These are phyloP conservation scores for Centrocercus urophasianus DNA, from an alignment of 2,113 vertebrate genomes.

Conservation along the genomic window DNA sequence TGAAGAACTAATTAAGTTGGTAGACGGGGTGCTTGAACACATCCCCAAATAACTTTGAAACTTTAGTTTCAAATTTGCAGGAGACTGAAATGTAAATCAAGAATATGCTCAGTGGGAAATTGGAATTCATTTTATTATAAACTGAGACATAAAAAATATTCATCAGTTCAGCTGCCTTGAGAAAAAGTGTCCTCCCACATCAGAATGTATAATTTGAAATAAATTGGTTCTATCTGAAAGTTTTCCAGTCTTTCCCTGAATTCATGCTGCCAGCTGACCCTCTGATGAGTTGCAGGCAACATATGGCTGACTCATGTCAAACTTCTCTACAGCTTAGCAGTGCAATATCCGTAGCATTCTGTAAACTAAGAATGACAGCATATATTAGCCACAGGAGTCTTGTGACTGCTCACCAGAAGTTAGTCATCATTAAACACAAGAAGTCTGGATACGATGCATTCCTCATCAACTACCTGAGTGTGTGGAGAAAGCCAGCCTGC, in stretches of 20 bases:
- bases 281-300: neutral
- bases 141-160: neutral
- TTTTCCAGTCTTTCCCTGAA: neutral
- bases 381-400: neutral
- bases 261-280: neutral
- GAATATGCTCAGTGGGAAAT: neutral
- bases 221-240: neutral
- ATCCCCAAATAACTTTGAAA: neutral
- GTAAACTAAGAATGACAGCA: neutral
- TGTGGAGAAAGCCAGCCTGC: neutral
- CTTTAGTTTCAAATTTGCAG: neutral
- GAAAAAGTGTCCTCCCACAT: neutral
- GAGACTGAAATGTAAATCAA: neutral
- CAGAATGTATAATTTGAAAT: neutral
- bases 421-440: neutral
- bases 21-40: neutral
- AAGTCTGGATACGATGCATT: neutral
- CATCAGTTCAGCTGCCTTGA: neutral
- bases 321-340: neutral
- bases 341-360: neutral
- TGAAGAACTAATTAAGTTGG: neutral
- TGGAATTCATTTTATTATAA: conserved; percentile 11
- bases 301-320: neutral
- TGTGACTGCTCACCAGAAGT: neutral
- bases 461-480: neutral